Evolutionary conservation across 1,140 invertebrate genomes (phyloP).

Genomic region (Drosophila mojavensis): DNA sequence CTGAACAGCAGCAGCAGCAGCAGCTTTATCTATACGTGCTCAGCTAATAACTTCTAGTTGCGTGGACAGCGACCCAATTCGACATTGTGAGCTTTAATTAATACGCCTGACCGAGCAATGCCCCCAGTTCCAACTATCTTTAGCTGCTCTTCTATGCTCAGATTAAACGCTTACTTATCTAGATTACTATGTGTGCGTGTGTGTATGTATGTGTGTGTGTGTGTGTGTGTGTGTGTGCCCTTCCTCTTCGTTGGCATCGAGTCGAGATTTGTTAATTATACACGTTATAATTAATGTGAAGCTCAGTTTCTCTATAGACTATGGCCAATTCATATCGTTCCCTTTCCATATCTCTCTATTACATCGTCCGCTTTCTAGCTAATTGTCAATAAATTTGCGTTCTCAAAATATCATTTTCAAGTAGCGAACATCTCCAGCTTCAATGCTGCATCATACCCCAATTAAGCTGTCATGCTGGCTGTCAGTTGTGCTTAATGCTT

Average conservation of each 20-base stretch:
- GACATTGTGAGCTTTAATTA: constrained; percentile 67
- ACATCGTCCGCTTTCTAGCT: constrained; percentile 31
- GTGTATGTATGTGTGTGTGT: constrained; percentile 12
- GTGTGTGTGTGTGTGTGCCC: constrained; percentile 11
- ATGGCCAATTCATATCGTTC: neutral
- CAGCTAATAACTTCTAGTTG: constrained; percentile 76
- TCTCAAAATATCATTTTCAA: constrained; percentile 70
- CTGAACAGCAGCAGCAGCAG: constrained; percentile 24
- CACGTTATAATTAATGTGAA: constrained; percentile 71
- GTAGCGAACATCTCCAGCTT: constrained; percentile 1
- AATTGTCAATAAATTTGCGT: constrained; percentile 75
- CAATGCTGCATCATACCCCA: neutral
- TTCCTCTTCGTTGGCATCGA: constrained; percentile 13
- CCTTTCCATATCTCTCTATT: constrained; percentile 16
- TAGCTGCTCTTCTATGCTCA: neutral
- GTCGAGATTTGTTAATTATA: constrained; percentile 76
- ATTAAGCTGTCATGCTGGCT: constrained; percentile 64
- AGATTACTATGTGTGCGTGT: constrained; percentile 12
- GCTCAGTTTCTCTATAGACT: neutral
- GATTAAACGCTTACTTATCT: constrained; percentile 47
- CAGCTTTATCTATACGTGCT: constrained; percentile 27
- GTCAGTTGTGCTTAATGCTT: constrained; percentile 75
- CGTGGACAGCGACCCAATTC: constrained; percentile 66
- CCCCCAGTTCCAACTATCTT: neutral
- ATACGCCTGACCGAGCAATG: constrained; percentile 60